These are phyloP conservation scores for Stenolophus ochropezus DNA, from an alignment of 2,888 invertebrate genomes.

Conservation along the genomic window DNA sequence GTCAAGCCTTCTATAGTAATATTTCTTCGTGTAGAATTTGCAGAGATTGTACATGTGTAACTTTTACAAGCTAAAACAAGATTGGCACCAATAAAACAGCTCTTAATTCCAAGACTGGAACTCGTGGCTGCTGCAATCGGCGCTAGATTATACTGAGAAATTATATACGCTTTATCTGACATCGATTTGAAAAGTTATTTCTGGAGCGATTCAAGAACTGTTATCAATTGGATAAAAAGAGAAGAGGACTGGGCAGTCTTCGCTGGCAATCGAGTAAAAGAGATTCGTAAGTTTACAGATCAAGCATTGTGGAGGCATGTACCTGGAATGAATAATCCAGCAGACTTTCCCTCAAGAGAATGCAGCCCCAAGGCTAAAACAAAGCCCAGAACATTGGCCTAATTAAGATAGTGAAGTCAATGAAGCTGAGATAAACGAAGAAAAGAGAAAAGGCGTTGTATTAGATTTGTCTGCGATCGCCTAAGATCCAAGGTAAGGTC, in stretches of 20 bases:
- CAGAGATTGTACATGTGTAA: constrained; percentile 62
- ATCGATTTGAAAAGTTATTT: constrained; percentile 60
- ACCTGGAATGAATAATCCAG: constrained; percentile 66
- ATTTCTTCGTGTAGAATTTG: constrained; percentile 62
- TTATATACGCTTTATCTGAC: constrained; percentile 58
- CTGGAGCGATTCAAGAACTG: constrained; percentile 65
- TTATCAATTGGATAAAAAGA: constrained; percentile 64
- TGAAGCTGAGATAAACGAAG: constrained; percentile 55
- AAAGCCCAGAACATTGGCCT: constrained; percentile 67
- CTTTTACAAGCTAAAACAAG: constrained; percentile 65
- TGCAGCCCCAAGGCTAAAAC: constrained; percentile 63
- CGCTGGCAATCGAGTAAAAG: constrained; percentile 65
- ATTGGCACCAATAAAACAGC: constrained; percentile 64
- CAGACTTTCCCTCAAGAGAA: constrained; percentile 66
- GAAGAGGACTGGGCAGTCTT: constrained; percentile 64
- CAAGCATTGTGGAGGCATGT: constrained; percentile 64
- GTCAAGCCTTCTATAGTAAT: constrained; percentile 63
- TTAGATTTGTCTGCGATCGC: constrained; percentile 26
- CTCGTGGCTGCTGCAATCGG: constrained; percentile 66
- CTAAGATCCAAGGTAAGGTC: constrained; percentile 25
- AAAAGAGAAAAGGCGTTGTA: constrained; percentile 38
- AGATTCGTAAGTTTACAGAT: constrained; percentile 63
- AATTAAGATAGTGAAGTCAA: background rate
- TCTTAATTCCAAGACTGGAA: constrained; percentile 67
- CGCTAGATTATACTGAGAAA: constrained; percentile 61